phyloP scores from a whole-genome alignment of 2,797 vertebrate genomes.

The Macroramphosus scolopax region DNA sequence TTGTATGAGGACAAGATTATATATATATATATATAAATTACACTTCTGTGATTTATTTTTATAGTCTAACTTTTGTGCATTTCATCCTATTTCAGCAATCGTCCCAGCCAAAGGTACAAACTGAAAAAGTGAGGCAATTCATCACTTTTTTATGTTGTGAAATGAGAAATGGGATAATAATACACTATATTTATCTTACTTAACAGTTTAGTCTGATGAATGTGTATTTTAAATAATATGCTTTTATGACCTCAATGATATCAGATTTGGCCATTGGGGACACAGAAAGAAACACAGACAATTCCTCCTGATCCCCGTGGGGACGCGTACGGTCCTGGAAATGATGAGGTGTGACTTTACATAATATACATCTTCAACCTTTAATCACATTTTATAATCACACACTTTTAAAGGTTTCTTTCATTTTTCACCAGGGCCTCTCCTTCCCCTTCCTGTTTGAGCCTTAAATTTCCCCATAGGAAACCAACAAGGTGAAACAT shows the following conservation, averaged over 20 bases:
- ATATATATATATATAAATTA: too few species aligned
- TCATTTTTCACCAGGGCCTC: conserved; percentile 60
- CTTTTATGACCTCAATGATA: background rate
- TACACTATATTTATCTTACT: too few species aligned
- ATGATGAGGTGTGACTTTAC: conserved; percentile 65
- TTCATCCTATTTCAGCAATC: conserved; percentile 50
- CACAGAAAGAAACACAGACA: conserved; percentile 58
- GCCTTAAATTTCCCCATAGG: conserved; percentile 57
- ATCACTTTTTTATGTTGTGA: background rate
- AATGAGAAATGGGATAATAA: too few species aligned
- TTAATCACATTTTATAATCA: too few species aligned
- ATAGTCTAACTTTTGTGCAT: conserved; percentile 5
- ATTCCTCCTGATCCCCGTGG: conserved; percentile 71
- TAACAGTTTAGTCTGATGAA: background rate
- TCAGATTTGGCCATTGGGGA: conserved; percentile 59
- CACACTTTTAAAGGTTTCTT: background rate
- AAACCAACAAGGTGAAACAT: conserved; percentile 13
- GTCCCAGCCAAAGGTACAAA: conserved; percentile 56
- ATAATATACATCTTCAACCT: background rate
- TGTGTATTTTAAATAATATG: background rate
- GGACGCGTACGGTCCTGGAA: conserved; percentile 67
- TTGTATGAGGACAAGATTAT: too few species aligned
- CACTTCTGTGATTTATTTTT: too few species aligned
- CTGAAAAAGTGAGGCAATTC: conserved; percentile 48
- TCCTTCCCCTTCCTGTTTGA: conserved; percentile 76